phyloP scores from a whole-genome alignment of 2,888 invertebrate genomes.

The Eulithis testata region DNA sequence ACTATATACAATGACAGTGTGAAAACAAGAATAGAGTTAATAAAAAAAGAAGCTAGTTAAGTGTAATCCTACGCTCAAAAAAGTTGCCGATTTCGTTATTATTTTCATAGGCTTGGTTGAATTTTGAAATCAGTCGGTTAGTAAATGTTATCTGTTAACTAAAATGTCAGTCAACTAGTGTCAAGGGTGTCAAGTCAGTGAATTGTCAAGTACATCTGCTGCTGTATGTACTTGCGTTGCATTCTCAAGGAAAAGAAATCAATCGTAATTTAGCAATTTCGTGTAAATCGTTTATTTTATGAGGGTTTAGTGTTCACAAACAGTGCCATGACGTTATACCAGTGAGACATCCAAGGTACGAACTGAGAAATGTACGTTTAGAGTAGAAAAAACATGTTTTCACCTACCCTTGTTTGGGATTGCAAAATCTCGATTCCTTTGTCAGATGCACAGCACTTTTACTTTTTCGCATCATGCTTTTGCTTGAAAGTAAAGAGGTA shows the following conservation, averaged over 20 bases:
- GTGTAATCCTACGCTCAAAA: slow-evolving; percentile 68
- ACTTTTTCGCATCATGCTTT: slow-evolving; percentile 60
- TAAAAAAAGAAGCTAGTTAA: slow-evolving; percentile 57
- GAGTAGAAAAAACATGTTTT: slow-evolving; percentile 68
- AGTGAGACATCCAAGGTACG: slow-evolving; percentile 59
- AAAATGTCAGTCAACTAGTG: background rate
- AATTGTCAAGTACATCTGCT: slow-evolving; percentile 50
- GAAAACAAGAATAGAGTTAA: slow-evolving; percentile 73
- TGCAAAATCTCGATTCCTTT: slow-evolving; percentile 80
- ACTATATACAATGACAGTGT: slow-evolving; percentile 73
- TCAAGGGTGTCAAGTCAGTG: slow-evolving; percentile 37
- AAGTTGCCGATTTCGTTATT: slow-evolving; percentile 37
- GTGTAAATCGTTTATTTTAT: slow-evolving; percentile 64
- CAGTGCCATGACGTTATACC: slow-evolving; percentile 64
- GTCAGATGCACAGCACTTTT: slow-evolving; percentile 75
- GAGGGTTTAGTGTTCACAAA: slow-evolving; percentile 60
- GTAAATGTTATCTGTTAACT: slow-evolving; percentile 58
- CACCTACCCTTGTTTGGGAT: slow-evolving; percentile 76
- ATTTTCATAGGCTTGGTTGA: slow-evolving; percentile 38
- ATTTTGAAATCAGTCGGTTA: slow-evolving; percentile 52
- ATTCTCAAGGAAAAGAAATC: slow-evolving; percentile 61
- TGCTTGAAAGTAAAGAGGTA: slow-evolving; percentile 51
- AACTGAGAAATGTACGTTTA: slow-evolving; percentile 45
- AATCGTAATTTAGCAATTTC: slow-evolving; percentile 68
- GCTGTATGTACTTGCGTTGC: slow-evolving; percentile 35